A percentile compares a stretch with the other conserved stretches of the same genome.
Evolutionary conservation across 2,888 invertebrate genomes (phyloP).

Genomic region (Metellina segmentata): DNA sequence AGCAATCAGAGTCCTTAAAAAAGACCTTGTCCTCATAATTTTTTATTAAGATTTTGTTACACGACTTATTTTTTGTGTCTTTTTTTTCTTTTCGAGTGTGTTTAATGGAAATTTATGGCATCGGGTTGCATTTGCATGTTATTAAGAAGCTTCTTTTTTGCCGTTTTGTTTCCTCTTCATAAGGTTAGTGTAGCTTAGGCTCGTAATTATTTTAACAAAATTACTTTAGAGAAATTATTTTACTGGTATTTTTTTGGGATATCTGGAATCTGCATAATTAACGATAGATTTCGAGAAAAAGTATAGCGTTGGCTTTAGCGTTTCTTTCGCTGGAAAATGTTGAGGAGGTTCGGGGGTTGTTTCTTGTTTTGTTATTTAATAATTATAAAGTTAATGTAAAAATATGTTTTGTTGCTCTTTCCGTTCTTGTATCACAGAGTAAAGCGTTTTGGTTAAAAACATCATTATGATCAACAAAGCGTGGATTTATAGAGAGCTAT

Average conservation of each 20-base stretch:
- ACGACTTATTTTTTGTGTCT: neutral
- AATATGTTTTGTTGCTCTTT: neutral
- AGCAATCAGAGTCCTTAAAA: slow-evolving; percentile 5
- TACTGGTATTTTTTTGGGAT: neutral
- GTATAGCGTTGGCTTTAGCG: neutral
- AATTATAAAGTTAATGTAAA: slow-evolving; percentile 1
- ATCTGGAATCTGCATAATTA: slow-evolving; percentile 8
- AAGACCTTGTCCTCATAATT: neutral
- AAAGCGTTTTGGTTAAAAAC: too few relatives aligned
- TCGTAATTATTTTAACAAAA: slow-evolving; percentile 45
- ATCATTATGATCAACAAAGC: too few relatives aligned
- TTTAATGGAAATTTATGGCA: slow-evolving; percentile 39
- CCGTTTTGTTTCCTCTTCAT: neutral
- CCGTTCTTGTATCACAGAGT: too few relatives aligned
- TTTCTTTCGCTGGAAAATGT: neutral
- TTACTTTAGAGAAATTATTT: slow-evolving; percentile 46
- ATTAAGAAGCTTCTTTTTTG: slow-evolving; percentile 9
- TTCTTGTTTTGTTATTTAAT: neutral
- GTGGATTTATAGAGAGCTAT: too few relatives aligned
- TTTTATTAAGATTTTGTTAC: slow-evolving; percentile 17
- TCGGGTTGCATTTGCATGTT: slow-evolving; percentile 35
- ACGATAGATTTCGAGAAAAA: neutral
- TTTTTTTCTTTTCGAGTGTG: neutral
- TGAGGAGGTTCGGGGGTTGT: neutral
- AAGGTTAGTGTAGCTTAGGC: slow-evolving; percentile 10